Evolutionary conservation across 2,797 vertebrate genomes (phyloP), one percentile per base, ranked within the genome.

Genomic region (Catamblyrhynchus diadema): DNA sequence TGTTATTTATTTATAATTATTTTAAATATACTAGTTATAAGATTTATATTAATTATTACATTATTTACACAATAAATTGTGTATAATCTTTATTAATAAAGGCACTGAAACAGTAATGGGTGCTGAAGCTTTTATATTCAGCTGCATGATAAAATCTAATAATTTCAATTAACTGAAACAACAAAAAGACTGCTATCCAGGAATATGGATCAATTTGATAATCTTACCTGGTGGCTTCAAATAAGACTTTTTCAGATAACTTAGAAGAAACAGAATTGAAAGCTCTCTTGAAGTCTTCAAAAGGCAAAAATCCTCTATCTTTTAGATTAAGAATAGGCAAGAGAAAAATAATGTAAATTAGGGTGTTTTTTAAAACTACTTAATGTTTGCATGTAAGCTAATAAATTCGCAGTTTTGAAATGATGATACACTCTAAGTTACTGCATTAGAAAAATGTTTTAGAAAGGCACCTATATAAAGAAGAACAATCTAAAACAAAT

Each of bases 231-330:
- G 98, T 98, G 13, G 97, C 95, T 94, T 98, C 97, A 50, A 97
- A 86, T 44, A 97, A 35, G 1, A 96, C 97, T 93, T 98, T 98
- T 70, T 97, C 96, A 4, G 97, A 92, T 59, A 98, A 96, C 30
- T 89, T 97, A 28, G 98, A 95, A 78, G 96, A 97, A 95, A 98
- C 70, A 13, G 60, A 97, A 50, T 23, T 93, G 86, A 98, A 98
- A 13, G 96, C 97, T 86, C 94, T 97, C 86, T 97, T 97, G 93
- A 98, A 98, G 96, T 98, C 98, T 89, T 98, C 97, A 78, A 98
- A 87, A 75, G 97, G 98, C 69, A 98, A 97, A 97, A 98, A 98
- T 61, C 96, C 96, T 91, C 84, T 97, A 88, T 96, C 97, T 98
- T 96, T 69, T 79, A 82, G 87, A 96, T 79, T 32, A 90, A 30